Conservation (phyloP, 2,797 vertebrate genomes). For the Leuciscus waleckii region DNA sequence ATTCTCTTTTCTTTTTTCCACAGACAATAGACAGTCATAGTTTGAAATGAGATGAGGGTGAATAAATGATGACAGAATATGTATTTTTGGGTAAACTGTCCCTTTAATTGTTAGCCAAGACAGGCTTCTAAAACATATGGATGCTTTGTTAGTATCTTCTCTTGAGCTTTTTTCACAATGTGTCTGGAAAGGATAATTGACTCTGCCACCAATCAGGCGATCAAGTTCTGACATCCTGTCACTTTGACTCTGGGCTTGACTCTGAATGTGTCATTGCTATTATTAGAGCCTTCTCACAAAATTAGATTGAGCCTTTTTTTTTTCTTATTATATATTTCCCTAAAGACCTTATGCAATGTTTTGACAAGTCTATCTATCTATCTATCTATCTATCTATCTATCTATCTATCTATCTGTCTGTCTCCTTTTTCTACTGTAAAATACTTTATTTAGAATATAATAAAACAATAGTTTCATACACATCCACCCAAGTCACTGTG, state of each 20-base stretch:
- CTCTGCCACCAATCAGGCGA: constrained; percentile 67
- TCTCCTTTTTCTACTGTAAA: background rate
- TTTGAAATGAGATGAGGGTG: background rate
- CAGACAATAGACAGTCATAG: background rate
- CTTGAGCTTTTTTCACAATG: constrained; percentile 67
- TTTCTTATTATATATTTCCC: background rate
- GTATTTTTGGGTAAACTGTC: background rate
- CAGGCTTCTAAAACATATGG: constrained; percentile 58
- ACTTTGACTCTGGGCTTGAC: constrained; percentile 71
- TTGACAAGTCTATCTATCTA: background rate
- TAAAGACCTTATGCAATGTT: background rate
- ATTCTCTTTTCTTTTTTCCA: background rate
- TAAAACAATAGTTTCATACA: background rate
- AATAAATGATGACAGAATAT: background rate
- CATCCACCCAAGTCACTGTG: background rate
- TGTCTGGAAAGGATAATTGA: constrained; percentile 62
- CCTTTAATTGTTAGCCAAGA: constrained; percentile 65
- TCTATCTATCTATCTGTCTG: background rate
- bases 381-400: fast-evolving
- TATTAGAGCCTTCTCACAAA: constrained; percentile 33
- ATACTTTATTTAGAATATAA: background rate
- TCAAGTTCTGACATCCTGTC: constrained; percentile 72
- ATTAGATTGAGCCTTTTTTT: background rate
- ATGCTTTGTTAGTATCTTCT: constrained; percentile 61
- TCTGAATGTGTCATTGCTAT: constrained; percentile 40